Percentiles rank a stretch among this genome's conserved stretches.
Evolutionary conservation across 92 coral and sea anemone species (phyloP).

Genomic region (Siderastrea radians): DNA sequence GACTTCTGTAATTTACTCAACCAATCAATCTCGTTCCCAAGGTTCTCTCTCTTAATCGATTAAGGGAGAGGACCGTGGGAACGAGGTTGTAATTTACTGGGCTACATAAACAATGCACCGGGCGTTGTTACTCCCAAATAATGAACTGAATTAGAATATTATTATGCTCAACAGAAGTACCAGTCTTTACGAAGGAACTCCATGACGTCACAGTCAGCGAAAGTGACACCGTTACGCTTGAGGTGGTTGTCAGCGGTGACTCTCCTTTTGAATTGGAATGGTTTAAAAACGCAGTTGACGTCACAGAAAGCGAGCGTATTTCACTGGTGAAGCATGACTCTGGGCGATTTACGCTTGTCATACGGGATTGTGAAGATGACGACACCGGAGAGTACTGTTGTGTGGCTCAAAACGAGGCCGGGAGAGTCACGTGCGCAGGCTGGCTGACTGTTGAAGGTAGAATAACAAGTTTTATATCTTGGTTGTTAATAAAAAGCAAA

Average conservation of each 20-base stretch:
- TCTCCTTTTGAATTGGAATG: conserved; percentile 86
- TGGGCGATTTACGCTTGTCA: conserved; percentile 78
- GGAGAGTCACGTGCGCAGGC: conserved; percentile 91
- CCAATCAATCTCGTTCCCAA: no score
- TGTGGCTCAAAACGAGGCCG: conserved; percentile 91
- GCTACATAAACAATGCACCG: no score
- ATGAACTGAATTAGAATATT: neutral
- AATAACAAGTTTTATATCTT: neutral
- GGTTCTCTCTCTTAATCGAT: no score
- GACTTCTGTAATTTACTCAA: no score
- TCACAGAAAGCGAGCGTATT: conserved; percentile 81
- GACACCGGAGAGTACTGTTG: conserved; percentile 97
- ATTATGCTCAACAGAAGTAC: conserved; percentile 66
- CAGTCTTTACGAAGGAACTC: conserved; percentile 81
- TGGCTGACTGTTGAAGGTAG: conserved; percentile 91
- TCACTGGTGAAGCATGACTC: conserved; percentile 64
- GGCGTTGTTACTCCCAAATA: neutral
- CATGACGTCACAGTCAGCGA: conserved; percentile 78
- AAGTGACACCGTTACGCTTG: conserved; percentile 79
- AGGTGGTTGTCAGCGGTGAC: conserved; percentile 78
- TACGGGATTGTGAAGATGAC: conserved; percentile 87
- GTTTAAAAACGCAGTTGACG: conserved; percentile 91
- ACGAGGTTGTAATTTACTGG: no score
- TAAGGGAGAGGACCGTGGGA: no score
- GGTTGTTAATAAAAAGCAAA: no score